Base-by-base conservation (phyloP, 2,888 invertebrate species). In the Apodemia duryi region DNA sequence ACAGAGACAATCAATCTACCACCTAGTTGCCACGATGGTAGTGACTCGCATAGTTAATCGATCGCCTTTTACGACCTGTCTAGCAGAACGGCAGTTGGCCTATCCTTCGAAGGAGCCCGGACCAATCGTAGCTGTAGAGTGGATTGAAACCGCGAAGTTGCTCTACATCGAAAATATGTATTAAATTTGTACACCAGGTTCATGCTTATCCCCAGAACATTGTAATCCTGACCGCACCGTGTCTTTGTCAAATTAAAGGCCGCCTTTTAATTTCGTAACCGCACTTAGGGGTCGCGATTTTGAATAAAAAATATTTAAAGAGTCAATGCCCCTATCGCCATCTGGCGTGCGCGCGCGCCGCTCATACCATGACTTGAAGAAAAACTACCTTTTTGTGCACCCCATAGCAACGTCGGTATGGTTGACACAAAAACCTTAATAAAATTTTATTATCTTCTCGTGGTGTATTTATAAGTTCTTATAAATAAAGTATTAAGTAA, bases 201-300 rank as follows among this genome's bases (percentile, higher is more conserved):
- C 11, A 28, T 29, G 29, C 11, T 57, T 10, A 57, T 57, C 57
- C 13, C 13, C 13, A 10, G 32, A 10, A 57, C 13, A 29, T 57
- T 57, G 46, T 65, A 66, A 67, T 51, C 63, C 63, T 60, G 68
- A 79, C 83, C 84, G 75, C 85, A 80, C 76, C 74, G 72, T 76
- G 71, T 79, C 84, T 83, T 82, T 75, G 73, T 74, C 75, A 81
- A 80, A 84, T 85, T 82, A 85, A 82, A 83, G 74, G 74, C 72
- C 74, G 74, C 71, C 75, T 76, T 77, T 76, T 79, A 80, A 79
- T 82, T 80, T 76, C 74, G 71, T 75, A 80, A 83, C 88, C 87
- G 84, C 88, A 84, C 77, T 86, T 84, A 85, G 82, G 86, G 88
- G 86, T 88, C 83, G 86, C 86, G 81, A 85, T 85, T 85, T 81